A percentile compares a stretch with the other conserved stretches of the same genome.
These are phyloP conservation scores for Antennarius striatus DNA, from an alignment of 2,113 vertebrate genomes.

Conservation along the genomic window DNA sequence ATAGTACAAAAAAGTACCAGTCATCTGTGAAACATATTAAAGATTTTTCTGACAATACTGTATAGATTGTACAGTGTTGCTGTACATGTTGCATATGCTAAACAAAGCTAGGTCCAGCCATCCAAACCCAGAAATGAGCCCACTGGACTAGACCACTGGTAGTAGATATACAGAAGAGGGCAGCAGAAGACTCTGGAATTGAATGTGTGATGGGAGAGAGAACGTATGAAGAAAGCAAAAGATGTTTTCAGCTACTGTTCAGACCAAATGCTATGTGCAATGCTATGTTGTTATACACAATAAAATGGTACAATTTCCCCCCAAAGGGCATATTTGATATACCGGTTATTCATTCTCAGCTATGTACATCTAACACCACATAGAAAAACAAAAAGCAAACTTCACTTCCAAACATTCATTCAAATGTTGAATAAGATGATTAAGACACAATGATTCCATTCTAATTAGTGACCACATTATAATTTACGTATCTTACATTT, in stretches of 20 bases:
- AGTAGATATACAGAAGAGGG: slow-evolving; percentile 15
- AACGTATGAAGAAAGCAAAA: no score
- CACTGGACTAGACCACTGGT: slow-evolving; percentile 6
- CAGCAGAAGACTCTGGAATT: slow-evolving; percentile 7
- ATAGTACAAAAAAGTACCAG: slow-evolving; percentile 39
- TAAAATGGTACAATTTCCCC: slow-evolving; percentile 1
- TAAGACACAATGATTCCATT: slow-evolving; percentile 59
- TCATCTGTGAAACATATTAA: slow-evolving; percentile 43
- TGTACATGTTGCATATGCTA: slow-evolving; percentile 61
- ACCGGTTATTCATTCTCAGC: slow-evolving; percentile 8
- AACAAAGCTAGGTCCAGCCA: slow-evolving; percentile 32
- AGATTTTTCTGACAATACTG: slow-evolving; percentile 41
- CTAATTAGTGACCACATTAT: slow-evolving; percentile 38
- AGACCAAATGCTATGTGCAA: slow-evolving; percentile 2
- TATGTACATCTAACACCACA: not conserved
- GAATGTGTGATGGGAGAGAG: slow-evolving; percentile 7
- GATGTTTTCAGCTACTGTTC: no score
- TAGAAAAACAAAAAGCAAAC: slow-evolving; percentile 6
- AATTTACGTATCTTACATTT: slow-evolving; percentile 21
- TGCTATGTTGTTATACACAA: not conserved
- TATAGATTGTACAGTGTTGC: slow-evolving; percentile 39
- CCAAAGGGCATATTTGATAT: slow-evolving; percentile 12
- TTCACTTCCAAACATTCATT: slow-evolving; percentile 45
- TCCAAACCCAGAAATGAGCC: slow-evolving; percentile 8
- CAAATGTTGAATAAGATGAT: slow-evolving; percentile 23